A percentile compares a stretch with the other conserved stretches of the same genome.
phyloP scores from a whole-genome alignment of 2,113 vertebrate genomes.

The Sorex fumeus region DNA sequence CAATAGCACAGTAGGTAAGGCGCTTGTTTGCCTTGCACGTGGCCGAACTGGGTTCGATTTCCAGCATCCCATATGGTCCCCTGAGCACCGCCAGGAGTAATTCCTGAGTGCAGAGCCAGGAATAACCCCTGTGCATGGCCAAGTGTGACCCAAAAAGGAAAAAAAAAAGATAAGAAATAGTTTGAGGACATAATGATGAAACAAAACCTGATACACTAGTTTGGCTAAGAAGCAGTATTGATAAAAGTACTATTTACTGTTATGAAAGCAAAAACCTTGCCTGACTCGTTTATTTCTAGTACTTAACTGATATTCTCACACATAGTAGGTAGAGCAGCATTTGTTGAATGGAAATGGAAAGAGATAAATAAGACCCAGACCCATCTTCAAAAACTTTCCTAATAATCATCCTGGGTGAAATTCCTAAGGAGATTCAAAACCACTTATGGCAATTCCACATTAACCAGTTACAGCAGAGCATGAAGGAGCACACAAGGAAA shows the following conservation, averaged over 20 bases:
- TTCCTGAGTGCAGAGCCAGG: too few species aligned
- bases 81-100: too few species aligned
- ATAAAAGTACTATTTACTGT: not conserved
- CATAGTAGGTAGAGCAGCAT: not conserved
- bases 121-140: too few species aligned
- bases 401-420: too few species aligned
- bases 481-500: not conserved
- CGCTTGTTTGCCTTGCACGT: too few species aligned
- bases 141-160: too few species aligned
- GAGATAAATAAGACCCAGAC: not conserved
- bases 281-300: constrained; percentile 1
- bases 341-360: not conserved
- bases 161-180: too few species aligned
- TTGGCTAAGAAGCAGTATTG: constrained; percentile 8
- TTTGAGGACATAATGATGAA: not conserved
- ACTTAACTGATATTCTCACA: not conserved
- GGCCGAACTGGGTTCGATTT: too few species aligned
- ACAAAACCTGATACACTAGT: not conserved
- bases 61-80: too few species aligned
- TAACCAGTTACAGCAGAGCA: not conserved
- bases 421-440: not conserved
- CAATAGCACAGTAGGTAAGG: too few species aligned
- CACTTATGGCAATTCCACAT: not conserved
- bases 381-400: not conserved
- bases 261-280: not conserved